These are phyloP conservation scores for Nothocercus julius DNA, from an alignment of 2,113 vertebrate genomes.

Conservation along the genomic window DNA sequence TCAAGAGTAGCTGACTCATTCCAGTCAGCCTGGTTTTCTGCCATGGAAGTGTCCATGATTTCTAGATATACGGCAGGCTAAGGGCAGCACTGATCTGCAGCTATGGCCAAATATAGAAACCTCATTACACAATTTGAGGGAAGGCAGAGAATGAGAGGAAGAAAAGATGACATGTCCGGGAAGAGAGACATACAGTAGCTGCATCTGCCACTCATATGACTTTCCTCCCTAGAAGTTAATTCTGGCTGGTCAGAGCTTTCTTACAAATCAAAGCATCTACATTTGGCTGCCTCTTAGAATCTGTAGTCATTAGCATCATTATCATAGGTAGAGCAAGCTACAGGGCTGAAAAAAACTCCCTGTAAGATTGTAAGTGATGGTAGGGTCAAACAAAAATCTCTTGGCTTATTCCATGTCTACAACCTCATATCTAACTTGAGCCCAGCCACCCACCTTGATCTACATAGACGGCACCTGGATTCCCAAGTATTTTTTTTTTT, in stretches of 20 bases:
- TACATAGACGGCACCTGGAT: background rate
- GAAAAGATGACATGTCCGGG: background rate
- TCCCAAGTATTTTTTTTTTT: background rate
- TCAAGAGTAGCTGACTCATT: background rate
- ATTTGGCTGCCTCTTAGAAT: background rate
- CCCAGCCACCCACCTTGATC: background rate
- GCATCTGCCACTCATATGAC: fast-evolving
- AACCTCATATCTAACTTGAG: background rate
- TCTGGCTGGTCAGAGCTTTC: background rate
- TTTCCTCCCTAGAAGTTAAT: background rate
- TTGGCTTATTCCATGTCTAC: background rate
- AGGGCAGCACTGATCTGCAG: background rate
- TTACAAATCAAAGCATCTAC: background rate
- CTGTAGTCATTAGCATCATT: background rate
- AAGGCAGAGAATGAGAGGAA: background rate
- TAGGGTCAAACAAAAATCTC: background rate
- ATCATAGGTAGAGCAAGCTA: background rate
- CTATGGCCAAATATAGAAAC: slow-evolving; percentile 6
- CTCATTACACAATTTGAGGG: background rate
- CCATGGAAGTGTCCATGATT: background rate
- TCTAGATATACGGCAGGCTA: background rate
- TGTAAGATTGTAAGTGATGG: background rate
- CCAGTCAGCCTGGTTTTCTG: background rate
- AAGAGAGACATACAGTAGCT: background rate
- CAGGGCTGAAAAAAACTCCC: background rate